phyloP scores from a whole-genome alignment of 2,888 invertebrate genomes.

The Thera britannica region DNA sequence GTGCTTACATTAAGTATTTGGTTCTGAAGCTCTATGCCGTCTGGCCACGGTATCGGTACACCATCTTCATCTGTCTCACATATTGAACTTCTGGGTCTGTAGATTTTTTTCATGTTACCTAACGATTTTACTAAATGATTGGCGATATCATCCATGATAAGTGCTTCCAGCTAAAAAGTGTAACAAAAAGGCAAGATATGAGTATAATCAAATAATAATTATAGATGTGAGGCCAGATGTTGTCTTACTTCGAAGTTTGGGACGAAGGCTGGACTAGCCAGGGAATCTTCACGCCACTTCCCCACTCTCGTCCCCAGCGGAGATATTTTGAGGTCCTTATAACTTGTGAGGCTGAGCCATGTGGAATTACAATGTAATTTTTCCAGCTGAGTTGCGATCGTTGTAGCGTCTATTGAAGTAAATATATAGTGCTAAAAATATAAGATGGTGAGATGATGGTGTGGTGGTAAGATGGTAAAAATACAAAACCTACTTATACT shows the following conservation, averaged over 20 bases:
- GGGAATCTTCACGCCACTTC: constrained; percentile 57
- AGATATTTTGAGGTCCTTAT: constrained; percentile 60
- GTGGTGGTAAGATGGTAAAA: too few relatives aligned
- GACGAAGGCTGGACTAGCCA: constrained; percentile 51
- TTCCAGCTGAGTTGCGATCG: constrained; percentile 58
- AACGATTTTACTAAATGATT: constrained; percentile 68
- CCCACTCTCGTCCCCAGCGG: constrained; percentile 68
- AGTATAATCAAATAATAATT: too few relatives aligned
- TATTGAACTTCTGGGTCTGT: constrained; percentile 49
- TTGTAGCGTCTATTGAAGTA: constrained; percentile 67
- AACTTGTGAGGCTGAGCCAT: constrained; percentile 72
- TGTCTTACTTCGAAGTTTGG: constrained; percentile 36
- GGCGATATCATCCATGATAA: constrained; percentile 73
- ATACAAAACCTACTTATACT: too few relatives aligned
- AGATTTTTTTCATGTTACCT: constrained; percentile 45
- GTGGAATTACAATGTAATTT: constrained; percentile 67
- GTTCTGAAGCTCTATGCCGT: constrained; percentile 65
- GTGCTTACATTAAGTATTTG: constrained; percentile 63
- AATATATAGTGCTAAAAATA: constrained; percentile 69
- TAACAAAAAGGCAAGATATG: neutral
- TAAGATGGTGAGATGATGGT: too few relatives aligned
- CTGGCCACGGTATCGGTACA: constrained; percentile 56
- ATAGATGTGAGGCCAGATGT: too few relatives aligned
- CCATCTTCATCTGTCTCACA: constrained; percentile 52
- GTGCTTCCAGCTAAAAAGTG: constrained; percentile 61